A percentile compares a stretch with the other conserved stretches of the same genome.
phyloP scores from a whole-genome alignment of 1,140 invertebrate species.

The Gonatopus flavifemur region DNA sequence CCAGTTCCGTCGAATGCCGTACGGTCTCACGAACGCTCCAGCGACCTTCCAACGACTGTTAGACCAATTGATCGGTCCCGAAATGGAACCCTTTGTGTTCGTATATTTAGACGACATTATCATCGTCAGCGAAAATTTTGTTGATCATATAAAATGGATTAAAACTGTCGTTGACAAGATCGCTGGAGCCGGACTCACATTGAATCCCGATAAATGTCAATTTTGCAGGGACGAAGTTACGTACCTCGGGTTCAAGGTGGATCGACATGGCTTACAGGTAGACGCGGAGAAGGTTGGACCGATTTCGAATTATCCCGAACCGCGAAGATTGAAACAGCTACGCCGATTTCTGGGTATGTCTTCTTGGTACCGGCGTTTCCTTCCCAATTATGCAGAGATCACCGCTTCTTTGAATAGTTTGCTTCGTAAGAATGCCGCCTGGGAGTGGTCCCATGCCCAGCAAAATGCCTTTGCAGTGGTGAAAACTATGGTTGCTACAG shows the following conservation, averaged over 20 bases:
- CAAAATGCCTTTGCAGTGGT: not conserved
- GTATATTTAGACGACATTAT: constrained; percentile 36
- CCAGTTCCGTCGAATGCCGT: not conserved
- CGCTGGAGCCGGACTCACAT: constrained; percentile 15
- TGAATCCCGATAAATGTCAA: constrained; percentile 28
- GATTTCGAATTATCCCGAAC: constrained; percentile 30
- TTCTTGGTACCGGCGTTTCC: constrained; percentile 31
- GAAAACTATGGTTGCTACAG: not conserved
- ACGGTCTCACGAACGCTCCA: not conserved
- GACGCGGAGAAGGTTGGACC: constrained; percentile 35
- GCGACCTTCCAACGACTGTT: not conserved
- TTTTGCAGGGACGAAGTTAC: constrained; percentile 24
- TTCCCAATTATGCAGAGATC: constrained; percentile 7
- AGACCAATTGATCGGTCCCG: too few species aligned
- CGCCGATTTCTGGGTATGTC: constrained; percentile 29
- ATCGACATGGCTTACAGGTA: constrained; percentile 18
- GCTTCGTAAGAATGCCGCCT: not conserved
- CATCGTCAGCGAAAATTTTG: constrained; percentile 19
- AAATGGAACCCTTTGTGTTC: constrained; percentile 27
- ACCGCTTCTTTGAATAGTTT: constrained; percentile 7
- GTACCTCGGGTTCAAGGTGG: constrained; percentile 36
- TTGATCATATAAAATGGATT: constrained; percentile 23
- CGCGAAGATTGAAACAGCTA: constrained; percentile 23
- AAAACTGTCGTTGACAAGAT: constrained; percentile 15
- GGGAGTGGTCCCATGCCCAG: not conserved